Conservation (phyloP, 1,140 invertebrate genomes). For the Drosophila punjabiensis region DNA sequence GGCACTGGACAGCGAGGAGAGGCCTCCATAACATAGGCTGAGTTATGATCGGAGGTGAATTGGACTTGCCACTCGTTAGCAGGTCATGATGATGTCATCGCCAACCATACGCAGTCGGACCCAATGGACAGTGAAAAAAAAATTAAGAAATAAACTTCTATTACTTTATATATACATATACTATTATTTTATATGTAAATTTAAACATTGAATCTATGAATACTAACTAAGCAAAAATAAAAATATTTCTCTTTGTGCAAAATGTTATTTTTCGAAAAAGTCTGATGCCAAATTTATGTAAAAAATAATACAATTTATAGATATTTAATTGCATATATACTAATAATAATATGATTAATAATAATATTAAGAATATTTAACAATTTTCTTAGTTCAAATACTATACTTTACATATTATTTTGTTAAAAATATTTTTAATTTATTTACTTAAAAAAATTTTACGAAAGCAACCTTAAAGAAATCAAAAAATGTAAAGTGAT, state of each 20-base stretch:
- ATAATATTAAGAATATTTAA: too few relatives aligned
- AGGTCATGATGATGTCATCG: conserved; percentile 68
- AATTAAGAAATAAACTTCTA: neutral
- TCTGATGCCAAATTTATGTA: neutral
- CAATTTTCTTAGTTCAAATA: too few relatives aligned
- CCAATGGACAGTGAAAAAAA: neutral
- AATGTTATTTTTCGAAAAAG: neutral
- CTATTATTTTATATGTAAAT: neutral
- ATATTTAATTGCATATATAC: too few relatives aligned
- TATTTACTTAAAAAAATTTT: too few relatives aligned
- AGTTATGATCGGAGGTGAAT: conserved; percentile 51
- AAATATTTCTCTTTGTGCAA: neutral
- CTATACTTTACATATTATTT: too few relatives aligned
- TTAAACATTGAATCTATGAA: neutral
- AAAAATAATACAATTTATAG: neutral
- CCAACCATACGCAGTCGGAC: neutral
- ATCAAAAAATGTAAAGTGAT: too few relatives aligned
- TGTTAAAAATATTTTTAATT: too few relatives aligned
- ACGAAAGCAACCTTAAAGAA: too few relatives aligned
- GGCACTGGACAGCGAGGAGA: conserved; percentile 9
- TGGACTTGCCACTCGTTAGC: conserved; percentile 49
- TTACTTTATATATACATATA: neutral
- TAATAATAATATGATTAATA: too few relatives aligned
- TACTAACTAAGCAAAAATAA: neutral
- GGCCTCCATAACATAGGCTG: conserved; percentile 40